Evolutionary conservation across 1,140 invertebrate species (phyloP), one percentile per base, ranked within the genome.

Genomic region (Lordiphosa collinella): DNA sequence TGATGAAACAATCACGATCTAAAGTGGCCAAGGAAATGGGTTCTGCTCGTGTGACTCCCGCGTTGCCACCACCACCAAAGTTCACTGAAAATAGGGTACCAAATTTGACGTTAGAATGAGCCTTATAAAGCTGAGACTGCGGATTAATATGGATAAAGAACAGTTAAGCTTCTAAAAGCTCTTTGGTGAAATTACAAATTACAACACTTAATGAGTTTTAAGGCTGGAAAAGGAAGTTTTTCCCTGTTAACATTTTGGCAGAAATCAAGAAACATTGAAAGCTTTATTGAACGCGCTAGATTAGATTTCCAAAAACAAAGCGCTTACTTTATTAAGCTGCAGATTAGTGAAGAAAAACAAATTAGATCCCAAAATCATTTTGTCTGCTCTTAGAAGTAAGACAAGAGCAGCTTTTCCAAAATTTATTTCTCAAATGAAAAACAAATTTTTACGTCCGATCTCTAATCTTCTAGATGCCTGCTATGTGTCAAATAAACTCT

Each of bases 1-100:
- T 96, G 85, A 96, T 96, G 89, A 96, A 96, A 89, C 95, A 96
- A 90, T 96, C 95, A 80, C 93, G 91, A 88, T 96, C 94, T 54
- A 96, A 89, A 0, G 93, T 94, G 12, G 94, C 93, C 69, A 96
- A 90, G 1, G 93, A 94, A 41, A 94, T 92, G 12, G 94, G 93
- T 73, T 94, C 93, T 1, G 92, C 90, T 78, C 92, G 78, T 44
- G 90, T 80, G 6, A 72, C 65, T 44, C 68, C 78, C 36, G 63
- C 38, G 40, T 49, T 64, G 73, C 63, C 70, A 46, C 59, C 61
- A 38, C 72, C 48, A 34, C 86, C 86, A 61, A 86, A 85, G 54
- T 70, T 82, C 38, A 76, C 86, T 88, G 58, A 10, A 87, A 88
- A 32, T 34, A 25, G 12, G 11, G 11, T 13, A 9, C 7, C 10